Base-by-base conservation (phyloP, 92 coral and sea anemone species). In the Parazoanthus swiftii region DNA sequence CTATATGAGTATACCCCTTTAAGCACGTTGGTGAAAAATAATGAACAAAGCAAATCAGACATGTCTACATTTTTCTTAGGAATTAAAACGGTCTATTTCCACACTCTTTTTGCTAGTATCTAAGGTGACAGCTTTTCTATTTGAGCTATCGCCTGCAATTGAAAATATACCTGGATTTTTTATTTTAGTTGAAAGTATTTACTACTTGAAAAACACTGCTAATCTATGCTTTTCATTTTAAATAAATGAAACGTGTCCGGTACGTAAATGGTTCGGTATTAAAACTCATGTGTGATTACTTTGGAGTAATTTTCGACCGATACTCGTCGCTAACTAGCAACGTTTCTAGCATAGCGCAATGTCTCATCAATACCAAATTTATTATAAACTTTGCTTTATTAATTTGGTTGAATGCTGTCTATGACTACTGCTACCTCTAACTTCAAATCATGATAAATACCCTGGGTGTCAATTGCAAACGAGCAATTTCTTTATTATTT, bases 391-490 rank as follows among this genome's bases (percentile, higher is more conserved):
- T 84, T 84, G 59, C 75, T 46, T 35, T 16, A 70, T 26, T 70
- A 42, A 48, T 70, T 71, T 18, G 37, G 18, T 20, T 26, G 65
- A 33, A 20, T 26, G 54, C 38, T 10, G 43, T 44, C 5, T 71
- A 13, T 16, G 26, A 46, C 9, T 18, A 42, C 25, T 84, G 78
- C 42, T 63, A 33, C 58, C 18, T 84, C 56, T 46, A 21, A 82
- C 38, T 82, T 82, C 16, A 42, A 82, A 13, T 71, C 25, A 46
- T 44, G 35, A 16, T 68, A 84, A 80, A 70, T 84, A 39, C 51
- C 51, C 18, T 71, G 77, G 37, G 16, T 71, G n/a, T 84, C 79
- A 44, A 46, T 84, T 70, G 18, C 87, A 84, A 48, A 84, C 76
- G 20, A 65, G 65, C 48, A 84, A 70, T 16, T 70, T 43, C 23